A percentile compares a stretch with the other conserved stretches of the same genome.
Evolutionary conservation across 2,888 invertebrate species (phyloP).

Genomic region (Nephrocerus scutellatus): DNA sequence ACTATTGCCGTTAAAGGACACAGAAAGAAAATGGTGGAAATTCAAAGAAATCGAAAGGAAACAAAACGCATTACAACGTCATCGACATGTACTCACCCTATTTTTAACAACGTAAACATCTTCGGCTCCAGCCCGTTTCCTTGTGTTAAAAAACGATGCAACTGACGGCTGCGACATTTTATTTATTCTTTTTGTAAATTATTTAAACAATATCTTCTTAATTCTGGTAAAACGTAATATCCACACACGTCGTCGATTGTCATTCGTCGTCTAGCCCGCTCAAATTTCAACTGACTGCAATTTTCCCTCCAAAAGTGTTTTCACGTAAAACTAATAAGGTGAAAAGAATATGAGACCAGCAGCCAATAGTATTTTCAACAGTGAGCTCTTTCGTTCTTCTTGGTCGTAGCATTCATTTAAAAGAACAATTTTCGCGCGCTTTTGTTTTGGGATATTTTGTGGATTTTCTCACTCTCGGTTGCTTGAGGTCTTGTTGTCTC

Average conservation of each 20-base stretch:
- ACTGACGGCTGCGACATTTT: conserved; percentile 72
- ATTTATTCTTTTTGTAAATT: conserved; percentile 9
- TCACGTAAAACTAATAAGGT: too few relatives aligned
- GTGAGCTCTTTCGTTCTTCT: too few relatives aligned
- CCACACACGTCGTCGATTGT: conserved; percentile 32
- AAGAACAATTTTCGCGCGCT: conserved; percentile 32
- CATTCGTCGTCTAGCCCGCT: conserved; percentile 33
- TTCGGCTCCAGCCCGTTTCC: conserved; percentile 67
- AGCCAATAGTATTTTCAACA: too few relatives aligned
- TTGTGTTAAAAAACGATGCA: conserved; percentile 66
- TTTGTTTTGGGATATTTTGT: conserved; percentile 23
- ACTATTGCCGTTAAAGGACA: neutral
- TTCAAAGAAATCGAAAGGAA: neutral
- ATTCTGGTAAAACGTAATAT: too few relatives aligned
- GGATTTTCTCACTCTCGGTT: neutral
- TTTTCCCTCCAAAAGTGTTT: conserved; percentile 43
- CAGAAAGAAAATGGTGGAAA: neutral
- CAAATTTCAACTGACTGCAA: conserved; percentile 36
- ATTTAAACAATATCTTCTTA: neutral
- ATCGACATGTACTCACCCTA: conserved; percentile 46
- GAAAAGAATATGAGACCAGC: too few relatives aligned
- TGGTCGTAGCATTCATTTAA: conserved; percentile 20
- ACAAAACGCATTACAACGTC: conserved; percentile 14
- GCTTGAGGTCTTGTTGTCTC: conserved; percentile 18
- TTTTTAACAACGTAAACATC: conserved; percentile 54